Evolutionary conservation across 1,140 invertebrate species (phyloP), one percentile per base, ranked within the genome.

Genomic region (Procambarus virginalis): DNA sequence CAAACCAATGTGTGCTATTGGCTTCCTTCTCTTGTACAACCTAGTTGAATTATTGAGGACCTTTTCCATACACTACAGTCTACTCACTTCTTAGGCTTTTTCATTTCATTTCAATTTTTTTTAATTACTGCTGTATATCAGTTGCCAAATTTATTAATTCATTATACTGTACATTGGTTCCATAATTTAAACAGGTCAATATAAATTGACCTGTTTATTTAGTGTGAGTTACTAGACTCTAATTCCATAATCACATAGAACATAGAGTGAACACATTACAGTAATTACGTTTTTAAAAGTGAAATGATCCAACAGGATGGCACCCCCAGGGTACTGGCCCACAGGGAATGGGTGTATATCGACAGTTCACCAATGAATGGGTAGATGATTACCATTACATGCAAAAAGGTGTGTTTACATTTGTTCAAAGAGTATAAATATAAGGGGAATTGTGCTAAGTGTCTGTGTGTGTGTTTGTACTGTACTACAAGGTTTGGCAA

Each of bases 331-430:
- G 68, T 73, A 20, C 6, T 73, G 68, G 68, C 68, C 68, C 68
- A 20, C 6, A 73, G 22, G 22, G 10, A 73, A 73, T 73, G 22
- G 34, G 8, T 73, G 68, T 5, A 73, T 73, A 73, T 20, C 68
- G 10, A 73, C n/a, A 73, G n/a, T 73, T 22, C 68, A 73, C 6
- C 68, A 73, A 34, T 8, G 68, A 73, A 73, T 73, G 68, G 68
- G 68, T 73, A 45, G 20, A 73, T 73, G 68, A 73, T 20, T 73
- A 22, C 68, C 22, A 34, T 73, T 73, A 73, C 22, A 34, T 34
- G n/a, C n/a, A 34, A 73, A 73, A 73, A 73, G 68, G 68, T 73
- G 68, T 73, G 68, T 73, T 73, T 34, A 34, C 10, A 73, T 73
- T 34, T 73, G 8, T 34, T 8, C 68, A 73, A 34, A 73, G 3